Evolutionary conservation across 1,140 invertebrate genomes (phyloP).

Genomic region (Apolygus lucorum): DNA sequence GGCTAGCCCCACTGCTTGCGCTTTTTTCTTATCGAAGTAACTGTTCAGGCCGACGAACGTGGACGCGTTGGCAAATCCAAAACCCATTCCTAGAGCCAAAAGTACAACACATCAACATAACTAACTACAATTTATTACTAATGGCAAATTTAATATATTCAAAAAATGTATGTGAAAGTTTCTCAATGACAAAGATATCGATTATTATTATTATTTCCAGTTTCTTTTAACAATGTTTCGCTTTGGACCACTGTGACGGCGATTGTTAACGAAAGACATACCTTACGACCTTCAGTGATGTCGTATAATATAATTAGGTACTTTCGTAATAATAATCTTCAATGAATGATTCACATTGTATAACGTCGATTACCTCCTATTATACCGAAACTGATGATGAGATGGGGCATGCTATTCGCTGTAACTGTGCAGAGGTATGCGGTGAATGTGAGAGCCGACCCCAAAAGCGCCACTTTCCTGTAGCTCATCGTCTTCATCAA

Average conservation of each 20-base stretch:
- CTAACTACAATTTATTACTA: too few species aligned
- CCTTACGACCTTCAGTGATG: too few species aligned
- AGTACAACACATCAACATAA: too few species aligned
- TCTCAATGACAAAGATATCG: background rate
- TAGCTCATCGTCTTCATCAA: constrained; percentile 47
- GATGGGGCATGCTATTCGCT: constrained; percentile 59
- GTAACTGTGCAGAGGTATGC: constrained; percentile 49
- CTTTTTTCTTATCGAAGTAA: constrained; percentile 61
- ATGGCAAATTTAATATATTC: too few species aligned
- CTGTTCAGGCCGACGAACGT: constrained; percentile 44
- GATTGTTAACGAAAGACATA: too few species aligned
- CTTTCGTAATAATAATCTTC: too few species aligned
- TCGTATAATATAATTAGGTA: too few species aligned
- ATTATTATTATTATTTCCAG: background rate
- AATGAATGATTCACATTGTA: too few species aligned
- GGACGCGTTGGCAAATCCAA: constrained; percentile 53
- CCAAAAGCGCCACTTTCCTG: constrained; percentile 47
- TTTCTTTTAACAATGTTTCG: too few species aligned
- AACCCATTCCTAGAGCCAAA: constrained; percentile 50
- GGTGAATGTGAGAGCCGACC: constrained; percentile 49
- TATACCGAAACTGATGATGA: constrained; percentile 63
- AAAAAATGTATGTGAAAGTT: too few species aligned
- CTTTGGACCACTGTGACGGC: too few species aligned
- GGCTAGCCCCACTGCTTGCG: constrained; percentile 63
- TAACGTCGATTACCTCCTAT: constrained; percentile 64